phyloP scores from a whole-genome alignment of 2,113 vertebrate species.

The Stigmatopora nigra region DNA sequence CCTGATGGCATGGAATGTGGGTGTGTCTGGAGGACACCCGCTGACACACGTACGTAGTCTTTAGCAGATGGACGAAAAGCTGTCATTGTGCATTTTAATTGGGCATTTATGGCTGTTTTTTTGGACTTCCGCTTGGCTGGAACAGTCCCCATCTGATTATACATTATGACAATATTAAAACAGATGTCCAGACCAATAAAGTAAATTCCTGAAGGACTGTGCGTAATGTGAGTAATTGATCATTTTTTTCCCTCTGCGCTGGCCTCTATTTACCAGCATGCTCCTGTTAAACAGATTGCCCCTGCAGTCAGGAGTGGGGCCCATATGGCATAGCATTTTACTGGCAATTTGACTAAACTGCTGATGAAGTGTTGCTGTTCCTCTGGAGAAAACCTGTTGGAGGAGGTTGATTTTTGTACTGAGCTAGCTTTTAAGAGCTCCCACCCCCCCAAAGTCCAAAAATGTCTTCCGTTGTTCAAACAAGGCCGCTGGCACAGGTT shows the following conservation, averaged over 20 bases:
- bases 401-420: conserved; percentile 41
- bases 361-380: conserved; percentile 74
- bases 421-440: conserved; percentile 47
- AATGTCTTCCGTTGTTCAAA: conserved; percentile 59
- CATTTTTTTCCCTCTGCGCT: conserved; percentile 77
- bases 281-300: conserved; percentile 90
- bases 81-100: conserved; percentile 95
- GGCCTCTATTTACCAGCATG: conserved; percentile 87
- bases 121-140: conserved; percentile 88
- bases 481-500: conserved; percentile 48
- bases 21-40: conserved; percentile 11
- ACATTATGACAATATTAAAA: conserved; percentile 99
- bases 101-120: conserved; percentile 92
- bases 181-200: conserved; percentile 99
- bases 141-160: conserved; percentile 93
- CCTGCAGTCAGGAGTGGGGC: conserved; percentile 84
- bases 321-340: conserved; percentile 90
- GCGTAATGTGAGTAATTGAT: conserved; percentile 99
- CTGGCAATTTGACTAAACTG: conserved; percentile 73
- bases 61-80: conserved; percentile 96
- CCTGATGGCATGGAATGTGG: conserved; percentile 22
- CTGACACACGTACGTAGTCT: conserved; percentile 38
- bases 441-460: conserved; percentile 42
- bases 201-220: conserved; percentile 94
- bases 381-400: conserved; percentile 85